phyloP scores from a whole-genome alignment of 2,797 vertebrate genomes.

The Artibeus lituratus region DNA sequence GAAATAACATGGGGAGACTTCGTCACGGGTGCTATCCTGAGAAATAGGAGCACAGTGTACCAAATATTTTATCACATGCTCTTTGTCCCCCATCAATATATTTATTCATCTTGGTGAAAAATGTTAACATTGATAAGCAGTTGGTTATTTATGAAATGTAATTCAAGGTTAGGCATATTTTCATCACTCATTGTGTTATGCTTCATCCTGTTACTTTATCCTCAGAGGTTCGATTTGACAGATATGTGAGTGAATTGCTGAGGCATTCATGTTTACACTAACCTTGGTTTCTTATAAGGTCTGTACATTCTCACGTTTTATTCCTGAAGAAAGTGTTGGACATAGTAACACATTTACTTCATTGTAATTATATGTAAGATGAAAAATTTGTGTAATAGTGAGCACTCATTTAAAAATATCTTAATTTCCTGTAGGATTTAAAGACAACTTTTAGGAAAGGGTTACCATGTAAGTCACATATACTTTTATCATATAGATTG shows the following conservation, averaged over 20 bases:
- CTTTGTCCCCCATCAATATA: neutral
- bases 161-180: neutral
- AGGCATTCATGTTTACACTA: neutral
- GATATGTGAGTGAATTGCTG: neutral
- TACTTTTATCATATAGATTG: neutral
- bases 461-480: neutral
- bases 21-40: neutral
- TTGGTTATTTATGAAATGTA: neutral
- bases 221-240: neutral
- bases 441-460: neutral
- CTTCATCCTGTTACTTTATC: neutral
- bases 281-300: neutral
- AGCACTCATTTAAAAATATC: neutral
- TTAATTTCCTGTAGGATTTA: neutral
- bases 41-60: neutral
- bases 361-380: neutral
- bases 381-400: neutral
- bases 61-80: neutral
- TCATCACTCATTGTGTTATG: neutral
- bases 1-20: neutral
- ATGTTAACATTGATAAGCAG: neutral
- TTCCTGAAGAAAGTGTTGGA: neutral
- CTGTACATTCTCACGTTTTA: neutral
- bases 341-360: neutral
- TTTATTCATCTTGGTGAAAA: neutral